Conservation (phyloP, 37 sponge, comb jelly and placozoan genomes). For the Halisarca cf. caerulea region DNA sequence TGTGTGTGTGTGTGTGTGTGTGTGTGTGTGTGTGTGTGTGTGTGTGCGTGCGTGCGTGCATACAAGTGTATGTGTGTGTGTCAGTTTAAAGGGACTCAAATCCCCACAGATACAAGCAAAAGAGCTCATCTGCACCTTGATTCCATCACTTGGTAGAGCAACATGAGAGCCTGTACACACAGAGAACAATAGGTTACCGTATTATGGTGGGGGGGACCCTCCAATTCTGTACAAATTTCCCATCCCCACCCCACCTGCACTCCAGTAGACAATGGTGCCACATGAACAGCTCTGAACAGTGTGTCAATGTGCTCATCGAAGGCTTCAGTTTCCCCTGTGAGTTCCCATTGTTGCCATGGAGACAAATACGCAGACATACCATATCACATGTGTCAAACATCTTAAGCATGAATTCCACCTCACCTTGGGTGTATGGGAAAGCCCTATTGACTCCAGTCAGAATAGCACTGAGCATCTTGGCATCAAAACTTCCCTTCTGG, state of each 20-base stretch:
- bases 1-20: too few species aligned
- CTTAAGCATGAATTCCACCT: neutral
- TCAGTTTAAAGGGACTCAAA: too few species aligned
- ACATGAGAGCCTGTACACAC: conserved; percentile 78
- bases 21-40: too few species aligned
- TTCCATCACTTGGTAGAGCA: conserved; percentile 95
- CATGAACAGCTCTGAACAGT: conserved; percentile 88
- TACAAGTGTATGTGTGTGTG: too few species aligned
- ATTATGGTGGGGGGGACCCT: neutral
- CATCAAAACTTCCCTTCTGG: conserved; percentile 64
- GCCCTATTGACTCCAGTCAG: conserved; percentile 96
- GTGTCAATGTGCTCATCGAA: conserved; percentile 89
- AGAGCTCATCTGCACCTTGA: conserved; percentile 49
- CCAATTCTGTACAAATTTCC: too few species aligned
- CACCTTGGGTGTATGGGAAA: conserved; percentile 86
- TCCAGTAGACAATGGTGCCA: conserved; percentile 81
- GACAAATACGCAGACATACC: too few species aligned
- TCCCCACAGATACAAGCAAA: too few species aligned
- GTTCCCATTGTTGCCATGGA: too few species aligned
- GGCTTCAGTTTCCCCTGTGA: conserved; percentile 67
- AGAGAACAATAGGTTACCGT: neutral
- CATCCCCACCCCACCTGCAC: conserved; percentile 74
- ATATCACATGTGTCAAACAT: too few species aligned
- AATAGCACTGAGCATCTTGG: conserved; percentile 87
- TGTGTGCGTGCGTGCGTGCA: too few species aligned